These are phyloP conservation scores for Danaus melanippus DNA, from an alignment of 1,140 invertebrate genomes.

Conservation along the genomic window DNA sequence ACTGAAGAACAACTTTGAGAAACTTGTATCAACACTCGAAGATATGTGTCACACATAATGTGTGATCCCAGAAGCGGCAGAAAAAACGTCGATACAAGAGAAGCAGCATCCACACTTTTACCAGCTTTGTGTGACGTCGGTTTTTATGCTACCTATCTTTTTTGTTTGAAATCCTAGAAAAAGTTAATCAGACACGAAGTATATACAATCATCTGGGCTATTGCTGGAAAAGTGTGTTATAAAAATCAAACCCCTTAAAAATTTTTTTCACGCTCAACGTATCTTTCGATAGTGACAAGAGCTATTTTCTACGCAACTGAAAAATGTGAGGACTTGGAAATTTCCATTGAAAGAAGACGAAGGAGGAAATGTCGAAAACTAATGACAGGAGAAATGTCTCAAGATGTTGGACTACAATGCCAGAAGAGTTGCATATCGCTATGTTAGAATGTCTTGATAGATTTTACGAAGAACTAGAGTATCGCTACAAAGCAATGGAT, in stretches of 20 bases:
- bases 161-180: background rate
- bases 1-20: constrained; percentile 9
- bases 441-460: constrained; percentile 7
- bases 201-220: constrained; percentile 4
- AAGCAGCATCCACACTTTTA: constrained; percentile 4
- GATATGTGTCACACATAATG: constrained; percentile 1
- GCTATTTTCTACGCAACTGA: constrained; percentile 5
- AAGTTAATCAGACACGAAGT: constrained; percentile 2
- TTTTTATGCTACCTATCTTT: background rate
- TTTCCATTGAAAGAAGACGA: background rate
- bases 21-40: constrained; percentile 9
- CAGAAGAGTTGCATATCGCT: background rate
- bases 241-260: constrained; percentile 6
- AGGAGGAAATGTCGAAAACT: background rate
- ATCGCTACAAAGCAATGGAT: constrained; percentile 5
- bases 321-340: constrained; percentile 4
- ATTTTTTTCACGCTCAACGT: constrained; percentile 2
- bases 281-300: constrained; percentile 2
- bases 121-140: background rate
- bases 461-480: constrained; percentile 2
- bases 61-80: constrained; percentile 5
- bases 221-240: constrained; percentile 8
- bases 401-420: background rate
- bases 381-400: constrained; percentile 4
- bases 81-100: constrained; percentile 7